Conservation (phyloP, 2,797 vertebrate genomes). For the Parauchenoglanis ngamensis region DNA sequence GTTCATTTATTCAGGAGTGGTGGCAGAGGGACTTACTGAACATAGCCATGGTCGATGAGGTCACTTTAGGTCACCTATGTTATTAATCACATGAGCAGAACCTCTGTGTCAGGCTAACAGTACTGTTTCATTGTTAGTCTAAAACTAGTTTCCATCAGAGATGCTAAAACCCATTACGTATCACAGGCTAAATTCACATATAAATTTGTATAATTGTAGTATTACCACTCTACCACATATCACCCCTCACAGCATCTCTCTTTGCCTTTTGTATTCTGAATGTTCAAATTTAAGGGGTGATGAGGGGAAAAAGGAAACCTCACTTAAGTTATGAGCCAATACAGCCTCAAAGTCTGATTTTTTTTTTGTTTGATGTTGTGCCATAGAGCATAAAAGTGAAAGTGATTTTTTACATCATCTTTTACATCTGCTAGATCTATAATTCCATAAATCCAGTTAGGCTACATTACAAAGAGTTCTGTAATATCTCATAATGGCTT, state of each 20-base stretch:
- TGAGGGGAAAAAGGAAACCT: neutral
- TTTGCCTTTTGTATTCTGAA: neutral
- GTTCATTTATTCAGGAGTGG: neutral
- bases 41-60: neutral
- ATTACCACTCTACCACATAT: neutral
- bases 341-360: neutral
- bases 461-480: slow-evolving; percentile 29
- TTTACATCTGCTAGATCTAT: slow-evolving; percentile 2
- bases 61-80: neutral
- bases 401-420: neutral
- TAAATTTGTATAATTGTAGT: neutral
- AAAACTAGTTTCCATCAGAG: neutral
- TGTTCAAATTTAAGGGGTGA: neutral
- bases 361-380: neutral
- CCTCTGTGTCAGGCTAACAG: neutral
- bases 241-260: neutral
- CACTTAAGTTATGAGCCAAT: neutral
- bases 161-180: neutral
- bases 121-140: neutral
- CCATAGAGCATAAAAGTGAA: neutral
- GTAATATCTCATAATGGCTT: slow-evolving; percentile 37
- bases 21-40: neutral
- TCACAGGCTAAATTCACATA: neutral
- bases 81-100: neutral
- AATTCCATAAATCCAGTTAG: slow-evolving; percentile 39